Percentiles rank a stretch among this genome's conserved stretches.
phyloP scores from a whole-genome alignment of 2,797 vertebrate species.

The Catharus ustulatus region DNA sequence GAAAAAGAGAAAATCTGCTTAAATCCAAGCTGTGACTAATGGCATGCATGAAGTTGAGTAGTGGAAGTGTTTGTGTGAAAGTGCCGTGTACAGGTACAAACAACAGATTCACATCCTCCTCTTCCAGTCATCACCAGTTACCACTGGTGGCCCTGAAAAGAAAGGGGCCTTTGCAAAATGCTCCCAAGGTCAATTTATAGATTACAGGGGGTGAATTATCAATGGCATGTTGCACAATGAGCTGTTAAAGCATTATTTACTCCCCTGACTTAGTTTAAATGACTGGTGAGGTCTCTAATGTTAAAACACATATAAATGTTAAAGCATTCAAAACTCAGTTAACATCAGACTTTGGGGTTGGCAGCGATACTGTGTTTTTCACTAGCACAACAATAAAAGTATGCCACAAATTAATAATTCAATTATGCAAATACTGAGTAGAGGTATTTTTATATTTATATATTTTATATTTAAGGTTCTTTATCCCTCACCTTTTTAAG shows the following conservation, averaged over 20 bases:
- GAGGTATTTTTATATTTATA: not conserved
- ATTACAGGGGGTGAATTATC: not conserved
- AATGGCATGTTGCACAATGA: not conserved
- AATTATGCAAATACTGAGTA: conserved; percentile 8
- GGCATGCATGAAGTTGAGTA: not conserved
- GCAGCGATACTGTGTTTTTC: not conserved
- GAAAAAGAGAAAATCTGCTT: not conserved
- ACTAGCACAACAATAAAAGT: not conserved
- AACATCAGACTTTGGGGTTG: not conserved
- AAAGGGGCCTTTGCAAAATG: not conserved
- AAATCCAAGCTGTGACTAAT: not conserved
- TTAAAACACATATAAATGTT: not conserved
- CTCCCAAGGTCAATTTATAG: not conserved
- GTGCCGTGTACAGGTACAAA: not conserved
- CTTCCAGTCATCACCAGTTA: not conserved
- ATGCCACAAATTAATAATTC: conserved; percentile 47
- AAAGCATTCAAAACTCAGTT: not conserved
- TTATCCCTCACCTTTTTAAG: not conserved
- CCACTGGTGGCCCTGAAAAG: not conserved
- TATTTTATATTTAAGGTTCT: conserved; percentile 30
- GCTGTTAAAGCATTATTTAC: not conserved
- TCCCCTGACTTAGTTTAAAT: conserved; percentile 13
- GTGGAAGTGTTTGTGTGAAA: not conserved
- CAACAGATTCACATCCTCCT: not conserved
- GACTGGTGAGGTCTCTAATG: not conserved